Conservation (phyloP, 1,140 invertebrate genomes). For the Trachymyrmex septentrionalis region DNA sequence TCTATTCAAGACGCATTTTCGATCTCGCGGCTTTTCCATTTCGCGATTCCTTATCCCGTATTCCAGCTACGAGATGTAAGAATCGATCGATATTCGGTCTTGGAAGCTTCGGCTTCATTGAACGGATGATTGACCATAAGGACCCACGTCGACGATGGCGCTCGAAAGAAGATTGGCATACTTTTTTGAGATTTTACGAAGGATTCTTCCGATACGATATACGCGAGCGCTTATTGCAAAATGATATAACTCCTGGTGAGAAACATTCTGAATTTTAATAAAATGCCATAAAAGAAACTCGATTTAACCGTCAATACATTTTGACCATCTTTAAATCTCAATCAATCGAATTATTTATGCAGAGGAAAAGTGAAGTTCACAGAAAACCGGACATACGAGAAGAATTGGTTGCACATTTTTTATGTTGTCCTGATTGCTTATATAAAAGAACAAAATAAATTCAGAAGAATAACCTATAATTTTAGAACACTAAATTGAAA, state of each 20-base stretch:
- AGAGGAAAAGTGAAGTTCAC: too few species aligned
- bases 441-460: background rate
- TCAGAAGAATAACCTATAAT: background rate
- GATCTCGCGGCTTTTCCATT: slow-evolving; percentile 35
- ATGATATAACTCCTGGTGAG: slow-evolving; percentile 7
- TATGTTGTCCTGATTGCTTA: too few species aligned
- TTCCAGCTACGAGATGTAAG: background rate
- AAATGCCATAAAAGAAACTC: background rate
- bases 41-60: background rate
- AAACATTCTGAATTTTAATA: background rate
- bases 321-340: too few species aligned
- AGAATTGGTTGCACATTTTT: too few species aligned
- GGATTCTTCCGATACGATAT: background rate
- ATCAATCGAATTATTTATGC: too few species aligned
- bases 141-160: background rate
- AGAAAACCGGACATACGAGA: too few species aligned
- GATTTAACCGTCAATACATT: too few species aligned
- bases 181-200: slow-evolving; percentile 9
- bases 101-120: slow-evolving; percentile 11
- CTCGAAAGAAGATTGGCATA: slow-evolving; percentile 27
- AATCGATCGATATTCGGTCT: background rate
- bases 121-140: slow-evolving; percentile 31
- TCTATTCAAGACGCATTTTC: slow-evolving; percentile 42
- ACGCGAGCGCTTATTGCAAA: slow-evolving; percentile 2
- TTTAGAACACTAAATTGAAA: background rate